Evolutionary conservation across 2,113 vertebrate genomes (phyloP), one percentile per base, ranked within the genome.

Genomic region (Myodes glareolus): DNA sequence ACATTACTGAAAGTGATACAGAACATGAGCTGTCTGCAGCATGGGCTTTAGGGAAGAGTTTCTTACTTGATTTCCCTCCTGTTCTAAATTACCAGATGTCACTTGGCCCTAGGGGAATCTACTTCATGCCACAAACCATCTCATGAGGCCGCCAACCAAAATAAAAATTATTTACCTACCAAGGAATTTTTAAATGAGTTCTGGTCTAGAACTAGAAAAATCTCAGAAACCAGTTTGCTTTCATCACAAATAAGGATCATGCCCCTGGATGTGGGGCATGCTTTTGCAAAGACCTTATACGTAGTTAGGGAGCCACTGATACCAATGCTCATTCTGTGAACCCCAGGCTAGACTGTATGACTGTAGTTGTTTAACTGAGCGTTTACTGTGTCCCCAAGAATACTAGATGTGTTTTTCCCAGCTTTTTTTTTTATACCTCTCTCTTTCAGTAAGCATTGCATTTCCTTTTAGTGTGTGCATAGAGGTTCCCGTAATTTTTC

Each of bases 201-300:
- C 76, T 47, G 55, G 75, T 73, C 70, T 10, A 78, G 39, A 58
- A 21, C 58, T 58, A 70, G 13, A 55, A 52, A 80, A 95, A 90
- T 63, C 67, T 92, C 94, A 75, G 90, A 85, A 91, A 47, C 91
- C 67, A 55, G 81, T 77, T 68, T 92, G 72, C 27, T 92, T 23
- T 6, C 47, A 17, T 92, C 58, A 92, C 10, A 61, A 68, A 82
- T 67, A 81, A 81, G 29, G 61, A 72, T 78, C 23, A 45, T 45
- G 63, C 4, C 4, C 19, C 39, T 68, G 5, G 14, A 76, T 19
- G 7, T 25, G 42, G 33, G 72, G 3, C 1, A 0, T 39, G 36
- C n/a, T 75, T 80, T 47, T 11, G 25, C 31, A 65, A 78, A 93
- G 45, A 7, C 11, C 58, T 81, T n/a, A 25, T 4, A 0, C 7